Evolutionary conservation across 2,797 vertebrate species (phyloP).

Genomic region (Fratercula arctica): DNA sequence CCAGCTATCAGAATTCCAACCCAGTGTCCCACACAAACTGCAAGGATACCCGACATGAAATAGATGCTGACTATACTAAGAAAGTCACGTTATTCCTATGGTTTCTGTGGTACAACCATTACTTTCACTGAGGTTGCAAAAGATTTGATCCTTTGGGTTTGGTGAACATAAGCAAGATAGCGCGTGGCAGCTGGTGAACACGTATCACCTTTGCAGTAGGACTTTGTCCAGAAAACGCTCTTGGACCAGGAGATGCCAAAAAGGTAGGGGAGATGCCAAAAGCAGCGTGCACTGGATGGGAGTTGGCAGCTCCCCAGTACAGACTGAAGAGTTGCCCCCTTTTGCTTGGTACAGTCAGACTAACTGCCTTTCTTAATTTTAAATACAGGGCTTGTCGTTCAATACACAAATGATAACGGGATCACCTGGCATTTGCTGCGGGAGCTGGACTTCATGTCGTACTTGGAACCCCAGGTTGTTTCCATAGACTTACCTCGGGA

Average conservation of each 20-base stretch:
- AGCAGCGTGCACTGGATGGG: fast-evolving
- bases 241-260: neutral
- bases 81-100: neutral
- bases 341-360: neutral
- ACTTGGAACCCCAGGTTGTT: conserved; percentile 93
- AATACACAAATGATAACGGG: conserved; percentile 95
- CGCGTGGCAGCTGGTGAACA: neutral
- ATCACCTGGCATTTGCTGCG: conserved; percentile 92
- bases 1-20: neutral
- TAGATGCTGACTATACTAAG: neutral
- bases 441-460: conserved; percentile 93
- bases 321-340: neutral
- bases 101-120: neutral
- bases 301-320: neutral
- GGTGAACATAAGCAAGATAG: neutral
- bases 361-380: conserved; percentile 33
- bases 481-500: conserved; percentile 92
- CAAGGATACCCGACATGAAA: neutral
- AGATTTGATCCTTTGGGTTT: neutral
- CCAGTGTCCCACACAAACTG: neutral
- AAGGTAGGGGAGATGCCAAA: neutral
- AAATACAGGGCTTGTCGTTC: conserved; percentile 88
- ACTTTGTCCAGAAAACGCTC: neutral
- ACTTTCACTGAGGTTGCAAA: neutral
- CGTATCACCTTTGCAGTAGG: neutral